Evolutionary conservation across 2,888 invertebrate genomes (phyloP), one percentile per base, ranked within the genome.

Genomic region (Tineola bisselliella): DNA sequence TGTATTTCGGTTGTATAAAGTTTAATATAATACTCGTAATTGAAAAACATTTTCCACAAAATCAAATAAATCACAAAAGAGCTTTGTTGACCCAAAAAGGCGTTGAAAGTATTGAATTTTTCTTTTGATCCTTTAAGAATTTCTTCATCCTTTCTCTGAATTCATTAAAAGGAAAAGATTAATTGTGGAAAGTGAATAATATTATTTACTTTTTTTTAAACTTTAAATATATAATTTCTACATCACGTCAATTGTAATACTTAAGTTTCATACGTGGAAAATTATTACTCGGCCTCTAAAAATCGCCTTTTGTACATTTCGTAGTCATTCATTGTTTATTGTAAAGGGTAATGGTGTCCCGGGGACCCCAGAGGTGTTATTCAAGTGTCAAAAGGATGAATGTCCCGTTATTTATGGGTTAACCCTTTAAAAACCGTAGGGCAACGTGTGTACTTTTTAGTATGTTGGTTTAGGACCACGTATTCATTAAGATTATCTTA

Each of bases 361-460:
- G 13, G 54, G 31, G 73, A 72, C 74, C 69, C 70, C 70, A 68
- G 70, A 68, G 68, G 70, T 77, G 77, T 79, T 81, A 81, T 82
- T 81, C 79, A 81, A 77, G 79, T 80, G 81, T 82, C 83, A 82
- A 68, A 75, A 79, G 80, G 81, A 83, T 81, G 77, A 81, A 82
- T 83, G 81, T 74, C 75, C 70, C 67, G 77, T 81, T 78, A 79
- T 83, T 83, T 81, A 83, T 81, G 80, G 74, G 70, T 72, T 58
- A 33, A 58, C 58, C 58, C 58, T 58, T 25, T 33, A 58, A 58
- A 58, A 31, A 58, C 33, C 31, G 10, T 19, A 18, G 25, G 54
- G 54, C 25, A 54, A 48, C 18, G n/a, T 30, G 56, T 56, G 19
- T 15, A 5, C 56, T n/a, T 19, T 56, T 33, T 58, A 15, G 58